Evolutionary conservation across 2,888 invertebrate species (phyloP).

Genomic region (Syrista parreyssii): DNA sequence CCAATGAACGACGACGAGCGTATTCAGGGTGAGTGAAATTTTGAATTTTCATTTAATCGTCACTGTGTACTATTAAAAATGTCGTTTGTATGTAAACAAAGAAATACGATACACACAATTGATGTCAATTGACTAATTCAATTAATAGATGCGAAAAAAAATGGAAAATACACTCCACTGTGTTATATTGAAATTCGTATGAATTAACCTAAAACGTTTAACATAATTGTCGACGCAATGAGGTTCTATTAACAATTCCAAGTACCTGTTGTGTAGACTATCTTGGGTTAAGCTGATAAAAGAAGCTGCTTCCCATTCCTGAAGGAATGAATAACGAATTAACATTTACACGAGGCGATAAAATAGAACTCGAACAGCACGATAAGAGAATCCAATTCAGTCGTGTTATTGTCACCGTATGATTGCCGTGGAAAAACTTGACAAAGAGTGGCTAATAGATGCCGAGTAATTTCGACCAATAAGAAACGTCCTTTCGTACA

Average conservation of each 20-base stretch:
- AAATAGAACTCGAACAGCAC: background rate
- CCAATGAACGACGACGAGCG: slow-evolving; percentile 40
- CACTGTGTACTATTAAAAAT: slow-evolving; percentile 6
- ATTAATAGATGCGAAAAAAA: background rate
- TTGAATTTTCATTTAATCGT: slow-evolving; percentile 53
- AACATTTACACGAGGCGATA: background rate
- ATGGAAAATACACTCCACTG: background rate
- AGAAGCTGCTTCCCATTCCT: background rate
- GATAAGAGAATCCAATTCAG: background rate
- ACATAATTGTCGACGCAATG: background rate
- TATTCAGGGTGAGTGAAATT: slow-evolving; percentile 43
- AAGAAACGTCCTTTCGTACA: slow-evolving; percentile 20
- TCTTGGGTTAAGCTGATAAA: background rate
- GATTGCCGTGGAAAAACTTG: background rate
- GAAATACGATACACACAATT: background rate
- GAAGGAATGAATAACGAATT: background rate
- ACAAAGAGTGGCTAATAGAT: slow-evolving; percentile 27
- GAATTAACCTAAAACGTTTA: background rate
- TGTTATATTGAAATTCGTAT: background rate
- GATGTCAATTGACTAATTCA: background rate
- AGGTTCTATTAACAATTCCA: background rate
- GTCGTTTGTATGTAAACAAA: background rate
- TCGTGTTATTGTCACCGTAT: background rate
- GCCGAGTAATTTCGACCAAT: slow-evolving; percentile 28
- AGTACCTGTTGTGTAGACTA: background rate